Evolutionary conservation across 2,113 vertebrate genomes (phyloP), one percentile per base, ranked within the genome.

Genomic region (Arenaria interpres): DNA sequence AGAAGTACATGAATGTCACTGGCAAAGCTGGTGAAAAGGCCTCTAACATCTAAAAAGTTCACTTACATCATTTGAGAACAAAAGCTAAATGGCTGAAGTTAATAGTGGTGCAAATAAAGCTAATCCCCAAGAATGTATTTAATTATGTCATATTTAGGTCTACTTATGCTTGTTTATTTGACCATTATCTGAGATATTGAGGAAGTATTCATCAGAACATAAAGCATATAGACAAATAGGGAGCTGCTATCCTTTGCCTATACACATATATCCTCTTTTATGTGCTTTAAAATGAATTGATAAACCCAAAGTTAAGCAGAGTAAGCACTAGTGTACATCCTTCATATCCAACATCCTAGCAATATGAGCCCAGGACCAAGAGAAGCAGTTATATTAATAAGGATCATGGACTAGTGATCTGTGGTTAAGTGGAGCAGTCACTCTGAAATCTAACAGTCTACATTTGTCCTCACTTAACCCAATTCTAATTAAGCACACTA

Each of bases 401-500:
- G 19, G 35, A 76, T 76, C 32, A 67, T 20, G 7, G 45, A 76
- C 50, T 73, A 87, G 63, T 60, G 59, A 90, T 88, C 60, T 91
- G 72, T 81, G 37, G 43, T 86, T 82, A 87, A 92, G 48, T 46
- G 28, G 10, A 89, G 53, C 19, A 68, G 51, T 56, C 56, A 57
- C 66, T 93, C 57, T 1, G 3, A 89, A 83, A 57, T 50, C 68
- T 91, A 64, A 85, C 33, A 74, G 46, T 57, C n/a, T 86, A 35
- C 16, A 35, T 85, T 82, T 93, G 64, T 94, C 92, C 95, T 94
- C 37, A 22, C 41, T 66, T 94, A 82, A 92, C 92, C 90, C 78
- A 87, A 35, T 59, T 92, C 59, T 91, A 95, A 96, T 95, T 80
- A 95, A 75, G 35, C 62, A 67, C 33, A 72, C 60, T 57, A 80